These are phyloP conservation scores for Platyura marginata DNA, from an alignment of 1,140 invertebrate species.

Conservation along the genomic window DNA sequence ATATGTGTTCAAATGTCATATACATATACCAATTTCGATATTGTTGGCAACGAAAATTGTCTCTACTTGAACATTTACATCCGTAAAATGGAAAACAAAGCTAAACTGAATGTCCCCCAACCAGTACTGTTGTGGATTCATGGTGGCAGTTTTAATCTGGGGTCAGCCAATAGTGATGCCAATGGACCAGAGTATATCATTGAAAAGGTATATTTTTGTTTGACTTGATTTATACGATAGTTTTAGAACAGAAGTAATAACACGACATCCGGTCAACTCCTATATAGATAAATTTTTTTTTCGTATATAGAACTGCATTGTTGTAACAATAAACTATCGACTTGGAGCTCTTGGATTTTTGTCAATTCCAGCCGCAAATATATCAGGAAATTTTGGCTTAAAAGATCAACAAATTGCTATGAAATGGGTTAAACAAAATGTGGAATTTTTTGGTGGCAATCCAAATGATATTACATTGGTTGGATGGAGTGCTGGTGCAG, in stretches of 20 bases:
- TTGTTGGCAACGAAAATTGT: background rate
- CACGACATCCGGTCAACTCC: no score
- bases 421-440: constrained; percentile 2
- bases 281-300: background rate
- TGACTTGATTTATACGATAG: background rate
- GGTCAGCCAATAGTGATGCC: constrained; percentile 22
- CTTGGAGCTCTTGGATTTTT: constrained; percentile 8
- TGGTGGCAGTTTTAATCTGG: constrained; percentile 37
- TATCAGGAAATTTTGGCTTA: background rate
- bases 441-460: constrained; percentile 1
- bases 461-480: background rate
- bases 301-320: background rate
- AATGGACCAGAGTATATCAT: constrained; percentile 31
- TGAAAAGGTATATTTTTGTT: constrained; percentile 17
- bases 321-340: constrained; percentile 12
- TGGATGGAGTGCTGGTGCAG: background rate
- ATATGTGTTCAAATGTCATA: background rate
- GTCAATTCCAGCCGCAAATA: background rate
- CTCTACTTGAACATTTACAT: background rate
- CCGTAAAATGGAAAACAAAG: no score
- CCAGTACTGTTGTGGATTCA: constrained; percentile 15
- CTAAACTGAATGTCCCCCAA: no score
- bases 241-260: background rate
- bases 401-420: constrained; percentile 2
- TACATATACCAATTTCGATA: background rate